phyloP scores from a whole-genome alignment of 2,797 vertebrate genomes.

The Siniperca obscura region DNA sequence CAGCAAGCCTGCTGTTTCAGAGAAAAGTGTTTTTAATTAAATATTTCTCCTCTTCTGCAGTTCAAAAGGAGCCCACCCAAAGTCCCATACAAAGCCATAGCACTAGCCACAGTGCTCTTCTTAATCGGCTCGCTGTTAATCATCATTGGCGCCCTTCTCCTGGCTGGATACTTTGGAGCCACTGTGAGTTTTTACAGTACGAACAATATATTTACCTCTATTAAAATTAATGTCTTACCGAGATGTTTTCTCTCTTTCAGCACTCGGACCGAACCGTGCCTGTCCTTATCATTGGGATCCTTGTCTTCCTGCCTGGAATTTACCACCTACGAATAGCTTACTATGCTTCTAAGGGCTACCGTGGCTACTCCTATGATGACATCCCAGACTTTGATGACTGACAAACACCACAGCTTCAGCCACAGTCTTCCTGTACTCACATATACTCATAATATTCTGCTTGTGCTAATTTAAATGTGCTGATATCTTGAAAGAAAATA shows the following conservation, averaged over 20 bases:
- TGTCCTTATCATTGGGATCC: conserved; percentile 94
- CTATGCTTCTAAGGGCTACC: conserved; percentile 94
- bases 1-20: conserved; percentile 21
- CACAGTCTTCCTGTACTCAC: conserved; percentile 10
- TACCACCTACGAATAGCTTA: conserved; percentile 97
- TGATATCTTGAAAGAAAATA: neutral
- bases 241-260: conserved; percentile 75
- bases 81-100: conserved; percentile 97
- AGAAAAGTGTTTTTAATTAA: conserved; percentile 51
- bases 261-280: conserved; percentile 92
- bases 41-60: conserved; percentile 77
- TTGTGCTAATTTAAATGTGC: conserved; percentile 6
- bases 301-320: conserved; percentile 96
- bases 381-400: conserved; percentile 98
- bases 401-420: conserved; percentile 45
- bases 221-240: neutral
- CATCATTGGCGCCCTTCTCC: conserved; percentile 92
- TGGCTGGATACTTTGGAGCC: conserved; percentile 94
- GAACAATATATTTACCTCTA: neutral
- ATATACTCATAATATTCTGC: conserved; percentile 5
- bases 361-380: conserved; percentile 96
- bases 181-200: conserved; percentile 82
- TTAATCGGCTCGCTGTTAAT: conserved; percentile 94
- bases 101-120: conserved; percentile 92
- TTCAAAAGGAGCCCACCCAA: conserved; percentile 97